Evolutionary conservation across 1,140 invertebrate species (phyloP).

Genomic region (Leptopilina clavipes): DNA sequence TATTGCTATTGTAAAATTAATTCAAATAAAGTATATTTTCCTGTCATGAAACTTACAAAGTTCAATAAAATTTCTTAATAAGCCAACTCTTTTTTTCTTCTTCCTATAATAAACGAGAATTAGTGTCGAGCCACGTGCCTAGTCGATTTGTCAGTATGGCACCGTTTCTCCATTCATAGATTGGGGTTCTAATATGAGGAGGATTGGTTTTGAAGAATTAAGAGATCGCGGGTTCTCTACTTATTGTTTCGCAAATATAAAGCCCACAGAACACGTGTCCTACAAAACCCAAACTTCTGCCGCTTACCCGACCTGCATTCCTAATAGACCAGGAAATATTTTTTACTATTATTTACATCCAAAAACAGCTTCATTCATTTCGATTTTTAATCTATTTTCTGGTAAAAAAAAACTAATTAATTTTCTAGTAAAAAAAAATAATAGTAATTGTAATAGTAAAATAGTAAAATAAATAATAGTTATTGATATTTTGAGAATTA

Average conservation of each 20-base stretch:
- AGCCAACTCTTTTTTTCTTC: neutral
- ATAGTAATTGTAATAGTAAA: too few relatives aligned
- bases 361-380: too few relatives aligned
- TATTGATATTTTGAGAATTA: too few relatives aligned
- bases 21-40: too few relatives aligned
- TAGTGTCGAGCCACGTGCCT: neutral
- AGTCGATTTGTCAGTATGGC: neutral
- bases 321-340: neutral
- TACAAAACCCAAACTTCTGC: neutral
- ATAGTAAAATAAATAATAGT: too few relatives aligned
- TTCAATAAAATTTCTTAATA: neutral
- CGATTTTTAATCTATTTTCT: too few relatives aligned
- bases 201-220: constrained; percentile 23
- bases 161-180: neutral
- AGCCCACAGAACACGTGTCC: constrained; percentile 23
- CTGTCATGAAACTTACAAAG: too few relatives aligned
- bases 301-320: neutral
- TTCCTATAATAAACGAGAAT: neutral
- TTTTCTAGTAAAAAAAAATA: too few relatives aligned
- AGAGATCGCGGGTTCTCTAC: constrained; percentile 21
- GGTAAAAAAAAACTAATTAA: too few relatives aligned
- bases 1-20: too few relatives aligned
- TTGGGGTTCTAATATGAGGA: constrained; percentile 15
- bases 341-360: too few relatives aligned
- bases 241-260: constrained; percentile 32